Evolutionary conservation across 1,140 invertebrate genomes (phyloP), one percentile per base, ranked within the genome.

Genomic region (Ganaspis sp.): DNA sequence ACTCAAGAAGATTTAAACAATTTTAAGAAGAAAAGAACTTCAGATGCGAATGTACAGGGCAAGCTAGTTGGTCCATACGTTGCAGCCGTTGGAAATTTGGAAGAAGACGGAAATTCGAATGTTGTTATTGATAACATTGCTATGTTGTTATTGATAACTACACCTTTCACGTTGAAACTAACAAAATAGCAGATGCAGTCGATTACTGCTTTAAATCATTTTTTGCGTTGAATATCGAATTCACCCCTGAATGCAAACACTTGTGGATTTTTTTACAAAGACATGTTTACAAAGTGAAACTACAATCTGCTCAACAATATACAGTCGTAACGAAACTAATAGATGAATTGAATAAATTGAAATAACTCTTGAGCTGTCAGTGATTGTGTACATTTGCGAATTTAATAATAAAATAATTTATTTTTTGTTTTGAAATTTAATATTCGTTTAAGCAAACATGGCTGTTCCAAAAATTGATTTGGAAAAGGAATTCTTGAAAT

Each of bases 161-260:
- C 9, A 23, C 3, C 17, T 58, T 21, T 21, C 23, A 23, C 11
- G 17, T 58, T 12, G 19, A 26, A 58, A 23, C 53, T 11, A 81
- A 81, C 4, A 29, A 70, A 64, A 17, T 75, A 37, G 12, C 37
- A 19, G 69, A 53, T 53, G 74, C 42, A 12, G 29, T 75, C 42
- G 74, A 75, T 49, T 70, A 74, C 12, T 73, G 72, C 12, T 73
- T 49, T 17, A 73, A 73, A 45, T 37, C 72, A 21, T 73, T 58
- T 38, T 40, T 73, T 11, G 12, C 49, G 0, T 40, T 70, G 2
- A 75, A 75, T 70, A 19, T 49, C 38, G 42, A 70, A 0, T 75
- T 75, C 15, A 58, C 64, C 26, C 9, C 9, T n/a, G 64, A 70
- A 37, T 75, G 73, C 37, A 75, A 42, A 70, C 69, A 64, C 17